Base-by-base conservation (phyloP, 2,113 vertebrate genomes). In the Glaucomys volans region DNA sequence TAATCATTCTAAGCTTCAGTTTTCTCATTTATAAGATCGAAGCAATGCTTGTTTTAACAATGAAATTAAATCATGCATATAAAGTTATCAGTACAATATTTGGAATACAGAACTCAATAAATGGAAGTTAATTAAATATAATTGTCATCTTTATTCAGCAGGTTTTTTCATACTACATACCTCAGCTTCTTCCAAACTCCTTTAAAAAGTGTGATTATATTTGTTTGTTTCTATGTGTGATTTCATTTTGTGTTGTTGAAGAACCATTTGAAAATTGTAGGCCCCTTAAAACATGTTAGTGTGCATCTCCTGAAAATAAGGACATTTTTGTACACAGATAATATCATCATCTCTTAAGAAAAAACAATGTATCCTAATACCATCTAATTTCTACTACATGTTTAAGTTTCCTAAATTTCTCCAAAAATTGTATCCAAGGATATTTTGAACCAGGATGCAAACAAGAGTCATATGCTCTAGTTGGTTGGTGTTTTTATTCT, bases 121-220 rank as follows among this genome's bases (percentile, higher is more conserved):
- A 77, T 77, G 40, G 24, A 54, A 94, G 80, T 54, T 90, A 86
- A 94, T 94, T 96, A 81, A 91, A 89, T 71, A 28, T 54, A 81
- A 95, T 83, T 57, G 72, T 72, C 37, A 74, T 28, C 71, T 40
- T 17, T 95, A 6, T 50, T 94, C 59, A 87, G 66, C 40, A 76
- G 30, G 14, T 72, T 13, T 74, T 74, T 66, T 80, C 42, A 76
- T 52, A 52, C 52, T 67, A 76, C 67, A 90, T 72, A 80, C 35
- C 28, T 80, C 10, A 47, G 57, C 30, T 57, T 95, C 71, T 90
- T 82, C 40, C 28, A 3, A 80, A 72, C 0, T 47, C 24, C 76
- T 95, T 81, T 26, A 69, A 81, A 93, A 91, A 59, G 8, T 75
- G 14, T 59, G 37, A 35, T 30, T 42, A 1, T 62, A 80, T 66